Evolutionary conservation across 2,113 vertebrate genomes (phyloP), one percentile per base, ranked within the genome.

Genomic region (Megaleporinus macrocephalus): DNA sequence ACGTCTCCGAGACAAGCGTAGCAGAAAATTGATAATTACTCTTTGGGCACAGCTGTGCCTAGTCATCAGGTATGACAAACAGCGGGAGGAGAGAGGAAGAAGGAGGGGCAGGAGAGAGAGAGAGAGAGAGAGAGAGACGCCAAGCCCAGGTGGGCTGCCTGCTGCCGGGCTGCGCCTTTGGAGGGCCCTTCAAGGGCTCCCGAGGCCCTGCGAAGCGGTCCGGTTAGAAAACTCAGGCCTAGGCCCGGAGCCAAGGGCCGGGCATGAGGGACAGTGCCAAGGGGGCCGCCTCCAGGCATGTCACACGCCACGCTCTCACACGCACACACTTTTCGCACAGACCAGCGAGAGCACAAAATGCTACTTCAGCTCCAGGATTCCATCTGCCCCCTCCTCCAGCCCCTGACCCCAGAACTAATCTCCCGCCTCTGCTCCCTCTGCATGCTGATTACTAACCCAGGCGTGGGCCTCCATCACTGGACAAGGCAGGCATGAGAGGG

Each of bases 21-120:
- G 66, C 85, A 86, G 85, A 86, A 83, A 84, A 84, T 86, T 78
- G 78, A 68, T 81, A 75, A 78, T 84, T 73, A 86, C 69, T 83
- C 15, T 51, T 29, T 73, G 22, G 24, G 69, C 74, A 70, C 78
- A 84, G 82, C 78, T 86, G 82, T 69, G 78, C 63, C 75, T 83
- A 33, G 49, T 81, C 74, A 70, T 81, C 82, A 86, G 78, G 85
- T 84, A 63, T 81, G 79, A 80, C 69, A 78, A 82, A 72, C 41
- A 51, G 36, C 12, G 27, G 44, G 44, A 36, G 72, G 30, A 71
- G 61, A 22, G 20, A 27, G 5, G n/a, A n/a, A 5, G 33, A 36
- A 12, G 66, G 33, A 20, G n/a, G n/a, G n/a, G n/a, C n/a, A n/a
- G n/a, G 61, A 22, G 20, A 27, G 5, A 15, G 14, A 5, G 33